phyloP scores from a whole-genome alignment of 2,113 vertebrate genomes.

The Calyptomena viridis region DNA sequence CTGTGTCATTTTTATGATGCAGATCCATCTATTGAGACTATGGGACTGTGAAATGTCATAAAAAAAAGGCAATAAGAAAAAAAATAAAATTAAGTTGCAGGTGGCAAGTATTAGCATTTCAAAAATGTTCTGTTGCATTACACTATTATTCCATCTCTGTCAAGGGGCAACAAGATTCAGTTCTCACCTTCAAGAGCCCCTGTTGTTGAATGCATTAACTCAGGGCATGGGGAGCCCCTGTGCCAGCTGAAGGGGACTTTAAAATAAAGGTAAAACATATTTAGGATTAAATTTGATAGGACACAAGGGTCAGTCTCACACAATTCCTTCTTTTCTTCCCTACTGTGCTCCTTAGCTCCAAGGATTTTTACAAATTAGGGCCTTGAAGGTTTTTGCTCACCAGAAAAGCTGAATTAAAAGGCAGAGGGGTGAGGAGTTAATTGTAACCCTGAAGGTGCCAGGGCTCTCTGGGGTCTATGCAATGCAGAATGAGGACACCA shows the following conservation, averaged over 20 bases:
- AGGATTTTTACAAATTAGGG: slow-evolving; percentile 24
- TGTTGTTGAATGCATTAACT: background rate
- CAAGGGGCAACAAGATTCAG: slow-evolving; percentile 54
- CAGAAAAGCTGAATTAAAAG: background rate
- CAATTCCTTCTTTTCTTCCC: background rate
- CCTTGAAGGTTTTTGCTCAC: background rate
- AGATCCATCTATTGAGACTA: slow-evolving; percentile 66
- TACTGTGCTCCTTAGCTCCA: background rate
- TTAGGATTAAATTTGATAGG: slow-evolving; percentile 30
- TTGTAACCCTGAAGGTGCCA: background rate
- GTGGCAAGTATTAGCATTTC: slow-evolving; percentile 73
- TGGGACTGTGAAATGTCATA: slow-evolving; percentile 76
- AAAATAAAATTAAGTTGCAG: slow-evolving; percentile 75
- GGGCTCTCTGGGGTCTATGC: background rate
- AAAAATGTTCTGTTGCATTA: slow-evolving; percentile 52
- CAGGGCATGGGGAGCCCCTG: background rate
- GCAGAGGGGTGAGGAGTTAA: background rate
- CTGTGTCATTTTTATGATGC: slow-evolving; percentile 73
- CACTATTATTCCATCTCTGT: slow-evolving; percentile 52
- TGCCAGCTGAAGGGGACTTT: slow-evolving; percentile 35
- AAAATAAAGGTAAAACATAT: slow-evolving; percentile 2
- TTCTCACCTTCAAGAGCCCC: slow-evolving; percentile 21
- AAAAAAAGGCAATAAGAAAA: slow-evolving; percentile 70
- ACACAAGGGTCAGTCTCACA: background rate
- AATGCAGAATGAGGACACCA: background rate